These are phyloP conservation scores for Lepisosteus oculatus DNA, from an alignment of 2,113 vertebrate species.

Conservation along the genomic window DNA sequence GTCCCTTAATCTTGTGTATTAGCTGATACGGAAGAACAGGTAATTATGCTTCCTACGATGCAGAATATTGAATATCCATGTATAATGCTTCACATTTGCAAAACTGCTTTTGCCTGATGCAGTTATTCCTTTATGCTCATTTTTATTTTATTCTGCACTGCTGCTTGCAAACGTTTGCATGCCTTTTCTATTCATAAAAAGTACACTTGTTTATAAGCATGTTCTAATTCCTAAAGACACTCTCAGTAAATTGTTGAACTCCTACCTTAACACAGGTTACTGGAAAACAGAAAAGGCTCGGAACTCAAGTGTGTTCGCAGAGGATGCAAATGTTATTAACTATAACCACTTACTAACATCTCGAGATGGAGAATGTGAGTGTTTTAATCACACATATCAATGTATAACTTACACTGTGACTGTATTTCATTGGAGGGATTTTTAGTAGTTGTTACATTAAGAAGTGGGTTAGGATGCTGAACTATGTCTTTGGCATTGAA, in stretches of 20 bases:
- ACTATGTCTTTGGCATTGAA: no score
- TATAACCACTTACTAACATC: constrained; percentile 96
- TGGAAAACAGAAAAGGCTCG: constrained; percentile 96
- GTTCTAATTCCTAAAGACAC: constrained; percentile 11
- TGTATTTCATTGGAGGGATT: no score
- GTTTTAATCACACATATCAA: constrained; percentile 54
- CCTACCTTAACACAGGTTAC: constrained; percentile 88
- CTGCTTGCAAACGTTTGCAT: not conserved
- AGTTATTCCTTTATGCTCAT: not conserved
- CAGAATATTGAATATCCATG: not conserved
- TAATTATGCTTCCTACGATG: not conserved
- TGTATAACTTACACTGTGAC: not conserved
- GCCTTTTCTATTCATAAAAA: not conserved
- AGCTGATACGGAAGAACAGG: not conserved
- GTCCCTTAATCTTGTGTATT: not conserved
- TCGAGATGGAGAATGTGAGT: constrained; percentile 96
- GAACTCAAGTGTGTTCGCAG: constrained; percentile 79
- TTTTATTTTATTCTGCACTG: not conserved
- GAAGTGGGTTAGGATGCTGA: not conserved
- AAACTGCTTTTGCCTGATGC: not conserved
- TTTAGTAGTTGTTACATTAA: not conserved
- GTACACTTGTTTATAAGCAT: not conserved
- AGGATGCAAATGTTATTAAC: constrained; percentile 88
- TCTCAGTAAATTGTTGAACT: constrained; percentile 48
- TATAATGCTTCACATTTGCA: not conserved